A percentile compares a stretch with the other conserved stretches of the same genome.
Conservation (phyloP, 2,797 vertebrate species). For the Crypturellus tataupa region DNA sequence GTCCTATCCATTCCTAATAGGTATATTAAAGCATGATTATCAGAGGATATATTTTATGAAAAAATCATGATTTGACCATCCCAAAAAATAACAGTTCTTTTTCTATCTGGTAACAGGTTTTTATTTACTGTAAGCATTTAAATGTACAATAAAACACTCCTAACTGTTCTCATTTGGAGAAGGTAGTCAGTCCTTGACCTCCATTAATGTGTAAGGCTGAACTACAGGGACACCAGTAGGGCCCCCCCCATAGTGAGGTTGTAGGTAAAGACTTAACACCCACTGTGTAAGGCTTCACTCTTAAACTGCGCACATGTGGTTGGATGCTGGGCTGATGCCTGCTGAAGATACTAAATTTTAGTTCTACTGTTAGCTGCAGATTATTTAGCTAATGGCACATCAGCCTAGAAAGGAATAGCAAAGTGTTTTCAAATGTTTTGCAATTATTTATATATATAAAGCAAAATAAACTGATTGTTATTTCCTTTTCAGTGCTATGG, state of each 20-base stretch:
- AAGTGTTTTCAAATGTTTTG: neutral
- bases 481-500: neutral
- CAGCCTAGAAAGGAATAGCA: neutral
- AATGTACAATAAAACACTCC: neutral
- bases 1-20: neutral
- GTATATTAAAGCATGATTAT: slow-evolving; percentile 9
- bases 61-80: neutral
- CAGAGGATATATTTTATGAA: neutral
- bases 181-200: neutral
- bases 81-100: neutral
- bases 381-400: neutral
- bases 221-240: neutral
- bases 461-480: neutral
- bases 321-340: neutral
- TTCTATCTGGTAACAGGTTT: neutral
- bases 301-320: fast-evolving
- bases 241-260: neutral
- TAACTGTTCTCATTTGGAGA: neutral
- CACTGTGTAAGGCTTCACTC: neutral
- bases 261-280: neutral
- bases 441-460: neutral
- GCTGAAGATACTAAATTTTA: neutral
- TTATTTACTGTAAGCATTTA: neutral
- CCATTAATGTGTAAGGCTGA: neutral
- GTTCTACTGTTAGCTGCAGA: neutral